Percentiles rank a stretch among this genome's conserved stretches.
Evolutionary conservation across 2,113 vertebrate genomes (phyloP).

Genomic region (Callithrix jacchus): DNA sequence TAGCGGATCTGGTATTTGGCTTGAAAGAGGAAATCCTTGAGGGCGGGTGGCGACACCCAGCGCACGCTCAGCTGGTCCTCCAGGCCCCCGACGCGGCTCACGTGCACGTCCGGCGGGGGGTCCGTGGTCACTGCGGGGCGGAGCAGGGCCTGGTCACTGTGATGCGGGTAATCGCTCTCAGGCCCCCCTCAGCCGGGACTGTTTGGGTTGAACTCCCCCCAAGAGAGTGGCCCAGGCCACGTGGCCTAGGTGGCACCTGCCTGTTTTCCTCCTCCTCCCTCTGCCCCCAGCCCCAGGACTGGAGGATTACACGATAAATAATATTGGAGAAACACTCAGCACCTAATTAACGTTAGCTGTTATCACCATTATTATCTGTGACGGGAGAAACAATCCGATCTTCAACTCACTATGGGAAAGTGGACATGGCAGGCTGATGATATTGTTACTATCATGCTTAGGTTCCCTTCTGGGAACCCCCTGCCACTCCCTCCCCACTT

Average conservation of each 20-base stretch:
- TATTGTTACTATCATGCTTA: background rate
- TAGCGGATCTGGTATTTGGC: slow-evolving; percentile 99
- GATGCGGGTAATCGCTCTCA: background rate
- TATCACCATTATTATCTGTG: slow-evolving; percentile 48
- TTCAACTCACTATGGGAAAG: background rate
- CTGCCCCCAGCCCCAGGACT: background rate
- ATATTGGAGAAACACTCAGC: slow-evolving; percentile 38
- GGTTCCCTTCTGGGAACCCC: background rate
- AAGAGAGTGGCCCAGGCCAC: background rate
- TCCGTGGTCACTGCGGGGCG: slow-evolving; percentile 92
- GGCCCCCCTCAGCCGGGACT: too few relatives aligned
- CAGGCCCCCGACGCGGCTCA: slow-evolving; percentile 92
- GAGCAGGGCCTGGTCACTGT: background rate
- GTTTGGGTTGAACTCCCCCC: background rate
- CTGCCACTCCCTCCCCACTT: background rate
- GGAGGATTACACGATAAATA: slow-evolving; percentile 3
- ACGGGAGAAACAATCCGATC: slow-evolving; percentile 26
- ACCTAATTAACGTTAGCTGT: slow-evolving; percentile 39
- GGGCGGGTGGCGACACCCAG: slow-evolving; percentile 92
- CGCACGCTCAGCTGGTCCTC: slow-evolving; percentile 96
- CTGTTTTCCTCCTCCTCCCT: background rate
- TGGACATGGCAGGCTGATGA: background rate
- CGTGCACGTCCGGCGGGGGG: slow-evolving; percentile 91
- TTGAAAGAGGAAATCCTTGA: slow-evolving; percentile 97
- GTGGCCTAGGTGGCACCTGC: background rate